phyloP scores from a whole-genome alignment of 2,113 vertebrate species.

The Oxyura jamaicensis region DNA sequence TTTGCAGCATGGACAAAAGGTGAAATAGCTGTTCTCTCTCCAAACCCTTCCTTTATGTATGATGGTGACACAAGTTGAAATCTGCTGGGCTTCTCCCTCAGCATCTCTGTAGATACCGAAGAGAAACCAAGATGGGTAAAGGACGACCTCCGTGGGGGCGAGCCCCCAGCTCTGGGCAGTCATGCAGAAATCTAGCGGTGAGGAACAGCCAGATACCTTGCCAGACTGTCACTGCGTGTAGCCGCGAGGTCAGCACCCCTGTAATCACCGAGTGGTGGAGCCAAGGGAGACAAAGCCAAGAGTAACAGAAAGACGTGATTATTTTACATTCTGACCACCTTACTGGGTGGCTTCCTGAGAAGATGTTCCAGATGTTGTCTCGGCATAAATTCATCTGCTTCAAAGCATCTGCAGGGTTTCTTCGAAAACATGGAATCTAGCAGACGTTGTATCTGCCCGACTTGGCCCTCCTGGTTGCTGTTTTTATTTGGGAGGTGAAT shows the following conservation, averaged over 20 bases:
- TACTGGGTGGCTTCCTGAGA: constrained; percentile 63
- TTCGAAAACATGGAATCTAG: constrained; percentile 11
- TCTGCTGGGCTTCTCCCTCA: background rate
- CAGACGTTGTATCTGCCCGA: background rate
- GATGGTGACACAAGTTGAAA: background rate
- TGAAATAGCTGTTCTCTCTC: background rate
- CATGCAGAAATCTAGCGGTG: background rate
- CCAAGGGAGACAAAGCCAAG: constrained; percentile 13
- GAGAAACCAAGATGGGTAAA: background rate
- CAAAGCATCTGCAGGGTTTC: constrained; percentile 39
- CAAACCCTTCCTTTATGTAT: background rate
- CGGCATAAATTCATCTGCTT: constrained; percentile 57
- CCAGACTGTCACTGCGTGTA: background rate
- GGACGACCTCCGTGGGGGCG: background rate
- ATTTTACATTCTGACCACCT: constrained; percentile 54
- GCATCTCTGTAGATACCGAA: background rate
- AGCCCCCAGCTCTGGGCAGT: background rate
- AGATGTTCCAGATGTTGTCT: constrained; percentile 69
- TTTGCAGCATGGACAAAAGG: background rate
- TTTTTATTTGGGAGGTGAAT: background rate
- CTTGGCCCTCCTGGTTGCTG: background rate
- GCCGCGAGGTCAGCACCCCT: constrained; percentile 21
- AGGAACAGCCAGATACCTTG: background rate
- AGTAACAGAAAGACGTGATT: constrained; percentile 47
- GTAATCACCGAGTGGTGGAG: constrained; percentile 12